Evolutionary conservation across 30 jellyfish, hydroid and myxozoan genomes (phyloP).

Genomic region (Hydractinia symbiolongicarpus): DNA sequence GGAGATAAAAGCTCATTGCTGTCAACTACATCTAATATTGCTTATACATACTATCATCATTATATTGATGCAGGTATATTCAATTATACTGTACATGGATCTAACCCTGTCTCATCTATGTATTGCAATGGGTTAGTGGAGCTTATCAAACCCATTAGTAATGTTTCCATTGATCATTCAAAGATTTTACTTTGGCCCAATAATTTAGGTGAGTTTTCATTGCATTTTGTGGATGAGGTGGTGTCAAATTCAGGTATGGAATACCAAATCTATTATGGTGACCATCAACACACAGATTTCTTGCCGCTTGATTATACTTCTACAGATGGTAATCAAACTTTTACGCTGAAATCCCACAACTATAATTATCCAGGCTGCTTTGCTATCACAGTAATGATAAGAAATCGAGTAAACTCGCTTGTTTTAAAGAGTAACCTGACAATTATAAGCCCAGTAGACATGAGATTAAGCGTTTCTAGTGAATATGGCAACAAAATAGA

Average conservation of each 20-base stretch:
- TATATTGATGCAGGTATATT: neutral
- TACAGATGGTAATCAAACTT: neutral
- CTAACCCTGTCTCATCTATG: conserved; percentile 8
- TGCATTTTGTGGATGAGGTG: neutral
- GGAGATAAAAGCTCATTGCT: conserved; percentile 4
- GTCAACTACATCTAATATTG: neutral
- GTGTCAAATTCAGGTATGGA: neutral
- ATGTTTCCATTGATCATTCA: neutral
- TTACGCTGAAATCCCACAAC: neutral
- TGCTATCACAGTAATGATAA: neutral
- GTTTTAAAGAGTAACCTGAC: conserved; percentile 9
- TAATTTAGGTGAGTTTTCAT: neutral
- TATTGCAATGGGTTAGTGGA: conserved; percentile 1
- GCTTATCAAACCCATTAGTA: neutral
- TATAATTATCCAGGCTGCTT: conserved; percentile 22
- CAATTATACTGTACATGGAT: conserved; percentile 17
- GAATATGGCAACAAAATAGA: neutral
- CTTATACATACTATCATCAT: neutral
- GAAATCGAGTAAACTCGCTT: neutral
- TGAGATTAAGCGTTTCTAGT: neutral
- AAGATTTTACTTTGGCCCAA: conserved; percentile 27
- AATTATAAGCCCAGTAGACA: neutral
- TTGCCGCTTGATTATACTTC: neutral
- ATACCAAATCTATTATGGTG: conserved; percentile 12
- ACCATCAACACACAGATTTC: neutral